These are phyloP conservation scores for Chloroceryle aenea DNA, from an alignment of 2,113 vertebrate genomes.

Conservation along the genomic window DNA sequence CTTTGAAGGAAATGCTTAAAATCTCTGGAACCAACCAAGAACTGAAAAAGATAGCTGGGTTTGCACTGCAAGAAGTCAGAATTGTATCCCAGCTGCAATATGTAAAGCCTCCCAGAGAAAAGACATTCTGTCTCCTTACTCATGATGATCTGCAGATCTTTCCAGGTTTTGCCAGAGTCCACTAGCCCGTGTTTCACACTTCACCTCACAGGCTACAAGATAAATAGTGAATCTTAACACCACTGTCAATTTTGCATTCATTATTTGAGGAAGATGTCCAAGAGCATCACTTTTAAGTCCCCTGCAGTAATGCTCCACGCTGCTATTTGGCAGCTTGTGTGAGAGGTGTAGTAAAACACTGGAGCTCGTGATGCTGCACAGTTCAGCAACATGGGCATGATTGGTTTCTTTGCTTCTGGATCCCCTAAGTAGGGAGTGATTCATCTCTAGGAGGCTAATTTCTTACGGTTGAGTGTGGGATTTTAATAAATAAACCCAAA, in stretches of 20 bases:
- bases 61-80: neutral
- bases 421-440: conserved; percentile 69
- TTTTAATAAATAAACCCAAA: conserved; percentile 86
- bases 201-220: conserved; percentile 45
- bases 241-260: neutral
- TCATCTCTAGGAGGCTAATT: conserved; percentile 86
- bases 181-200: neutral
- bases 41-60: neutral
- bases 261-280: neutral
- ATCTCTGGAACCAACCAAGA: neutral
- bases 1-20: neutral
- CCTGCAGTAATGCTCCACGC: neutral
- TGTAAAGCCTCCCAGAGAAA: conserved; percentile 8
- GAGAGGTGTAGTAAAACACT: neutral
- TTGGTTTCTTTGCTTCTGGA: conserved; percentile 47
- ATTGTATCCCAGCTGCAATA: neutral
- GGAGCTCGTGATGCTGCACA: conserved; percentile 30
- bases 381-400: conserved; percentile 15
- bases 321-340: neutral
- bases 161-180: neutral
- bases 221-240: neutral
- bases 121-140: neutral
- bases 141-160: neutral
- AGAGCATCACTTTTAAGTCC: neutral
- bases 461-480: conserved; percentile 79